Conservation (phyloP, 2,797 vertebrate species). For the Dendrocincla fuliginosa region DNA sequence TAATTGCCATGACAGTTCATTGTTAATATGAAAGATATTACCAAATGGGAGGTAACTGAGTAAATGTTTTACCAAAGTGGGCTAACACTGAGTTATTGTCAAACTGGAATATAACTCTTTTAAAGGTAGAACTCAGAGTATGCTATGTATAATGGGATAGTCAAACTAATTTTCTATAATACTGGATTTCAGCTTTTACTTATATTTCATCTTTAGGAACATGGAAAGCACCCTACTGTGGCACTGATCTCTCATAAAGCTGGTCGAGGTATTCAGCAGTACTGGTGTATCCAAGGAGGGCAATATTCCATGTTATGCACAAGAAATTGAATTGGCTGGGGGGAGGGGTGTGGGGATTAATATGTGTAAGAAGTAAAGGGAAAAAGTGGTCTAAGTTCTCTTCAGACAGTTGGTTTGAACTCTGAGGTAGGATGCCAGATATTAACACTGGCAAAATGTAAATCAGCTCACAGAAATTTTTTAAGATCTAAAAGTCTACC, state of each 20-base stretch:
- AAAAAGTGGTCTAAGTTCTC: neutral
- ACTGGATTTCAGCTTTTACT: neutral
- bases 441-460: constrained; percentile 6
- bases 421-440: neutral
- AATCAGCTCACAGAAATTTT: constrained; percentile 9
- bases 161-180: neutral
- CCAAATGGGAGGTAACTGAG: neutral
- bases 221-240: neutral
- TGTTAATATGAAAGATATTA: neutral
- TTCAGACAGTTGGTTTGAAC: neutral
- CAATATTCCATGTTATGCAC: neutral
- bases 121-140: neutral
- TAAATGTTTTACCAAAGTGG: constrained; percentile 18
- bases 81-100: neutral
- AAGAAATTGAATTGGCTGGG: neutral
- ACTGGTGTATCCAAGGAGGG: neutral
- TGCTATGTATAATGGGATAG: neutral
- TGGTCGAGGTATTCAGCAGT: neutral
- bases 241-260: neutral
- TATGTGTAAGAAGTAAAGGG: neutral
- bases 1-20: neutral
- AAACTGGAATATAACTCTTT: neutral
- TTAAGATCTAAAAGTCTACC: neutral
- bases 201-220: neutral
- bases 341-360: neutral